Base-by-base conservation (phyloP, 2,888 invertebrate species). In the Himalopsyche kuldschensis region DNA sequence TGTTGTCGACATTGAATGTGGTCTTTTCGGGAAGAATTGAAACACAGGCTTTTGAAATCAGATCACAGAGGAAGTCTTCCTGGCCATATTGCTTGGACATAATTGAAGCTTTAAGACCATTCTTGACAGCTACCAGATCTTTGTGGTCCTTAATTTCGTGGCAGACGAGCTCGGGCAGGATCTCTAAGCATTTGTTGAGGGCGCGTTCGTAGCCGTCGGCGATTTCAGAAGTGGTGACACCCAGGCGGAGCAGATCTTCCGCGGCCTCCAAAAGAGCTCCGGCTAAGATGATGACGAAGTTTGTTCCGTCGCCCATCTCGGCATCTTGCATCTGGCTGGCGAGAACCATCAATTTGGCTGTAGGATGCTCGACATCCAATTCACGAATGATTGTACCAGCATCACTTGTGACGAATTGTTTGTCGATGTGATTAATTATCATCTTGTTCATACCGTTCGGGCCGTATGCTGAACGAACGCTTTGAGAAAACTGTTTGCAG, bases 361-460 rank as follows among this genome's bases (percentile, higher is more conserved):
- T 99, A 55, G 99, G 99, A 90, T 99, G 99, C 89, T 99, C 98
- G 32, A 99, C 96, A 92, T 99, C 98, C 75, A 99, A 90, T 89
- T 99, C 98, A 86, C 96, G 94, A 87, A 99, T 96, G 86, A 99
- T 99, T 0, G 99, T 99, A 0, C 98, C 99, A 30, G 99, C 99
- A 93, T 99, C 99, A 89, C 98, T 99, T 0, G 99, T 99, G 4
- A 99, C 97, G 91, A 99, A 99, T 87, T 99, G 95, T 89, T 99
- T 99, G 88, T 99, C 99, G 87, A 99, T 94, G 89, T 99, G 99
- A 91, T 99, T 99, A 84, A 99, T 99, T 30, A 99, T 96, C 97
- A 99, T 99, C 93, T 99, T 99, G 90, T 99, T 99, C 97, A 96
- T 96, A 87, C 99, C 99, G 92, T 98, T 98, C 10, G 99, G 99